These are phyloP conservation scores for Odontomyia ornata DNA, from an alignment of 2,888 invertebrate genomes.

Conservation along the genomic window DNA sequence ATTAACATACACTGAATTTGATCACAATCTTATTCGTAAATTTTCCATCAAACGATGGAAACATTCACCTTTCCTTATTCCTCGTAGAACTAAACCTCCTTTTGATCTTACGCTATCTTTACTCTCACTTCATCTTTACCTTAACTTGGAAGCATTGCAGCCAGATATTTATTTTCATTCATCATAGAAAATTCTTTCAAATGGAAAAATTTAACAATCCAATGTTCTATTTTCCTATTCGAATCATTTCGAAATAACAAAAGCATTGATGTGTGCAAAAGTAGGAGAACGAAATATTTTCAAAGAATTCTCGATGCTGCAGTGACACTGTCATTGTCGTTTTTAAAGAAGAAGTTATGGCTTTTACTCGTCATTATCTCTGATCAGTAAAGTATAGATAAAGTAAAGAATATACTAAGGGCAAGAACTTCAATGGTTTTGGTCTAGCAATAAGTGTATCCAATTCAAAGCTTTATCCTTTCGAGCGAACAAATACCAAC, in stretches of 20 bases:
- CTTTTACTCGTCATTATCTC: not conserved
- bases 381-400: not conserved
- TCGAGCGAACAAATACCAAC: too few species aligned
- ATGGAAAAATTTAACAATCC: constrained; percentile 37
- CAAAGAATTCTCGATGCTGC: not conserved
- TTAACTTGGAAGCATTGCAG: not conserved
- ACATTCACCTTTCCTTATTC: too few species aligned
- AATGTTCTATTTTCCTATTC: constrained; percentile 9
- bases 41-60: too few species aligned
- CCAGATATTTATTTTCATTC: constrained; percentile 30
- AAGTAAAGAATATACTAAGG: not conserved
- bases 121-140: not conserved
- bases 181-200: constrained; percentile 22
- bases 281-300: not conserved
- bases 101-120: constrained; percentile 2
- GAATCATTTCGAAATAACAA: not conserved
- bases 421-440: too few species aligned
- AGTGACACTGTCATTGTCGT: not conserved
- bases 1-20: too few species aligned
- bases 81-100: not conserved
- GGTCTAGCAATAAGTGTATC: too few species aligned
- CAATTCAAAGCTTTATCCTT: too few species aligned
- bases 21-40: too few species aligned
- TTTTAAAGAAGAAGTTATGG: not conserved
- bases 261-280: not conserved